Conservation (phyloP, 2,113 vertebrate genomes). For the Megatriorchis doriae region DNA sequence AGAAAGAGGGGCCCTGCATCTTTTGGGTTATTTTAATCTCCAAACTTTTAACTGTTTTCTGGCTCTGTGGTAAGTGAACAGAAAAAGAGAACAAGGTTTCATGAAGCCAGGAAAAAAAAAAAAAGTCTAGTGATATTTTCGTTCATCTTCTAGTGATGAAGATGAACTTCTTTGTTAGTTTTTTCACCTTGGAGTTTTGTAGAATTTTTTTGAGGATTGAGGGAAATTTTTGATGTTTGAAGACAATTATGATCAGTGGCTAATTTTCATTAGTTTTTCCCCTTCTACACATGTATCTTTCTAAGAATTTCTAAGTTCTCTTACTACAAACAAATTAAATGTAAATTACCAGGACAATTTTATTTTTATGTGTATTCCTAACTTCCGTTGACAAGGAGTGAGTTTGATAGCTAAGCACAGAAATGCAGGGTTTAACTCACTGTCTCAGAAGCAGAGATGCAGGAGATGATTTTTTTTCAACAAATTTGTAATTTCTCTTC, state of each 20-base stretch:
- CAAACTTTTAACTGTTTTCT: background rate
- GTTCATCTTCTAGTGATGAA: background rate
- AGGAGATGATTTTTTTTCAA: background rate
- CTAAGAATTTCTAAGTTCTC: background rate
- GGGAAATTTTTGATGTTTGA: background rate
- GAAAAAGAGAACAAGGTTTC: background rate
- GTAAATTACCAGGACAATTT: background rate
- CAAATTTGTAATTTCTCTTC: constrained; percentile 24
- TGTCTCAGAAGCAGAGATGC: background rate
- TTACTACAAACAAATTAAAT: background rate
- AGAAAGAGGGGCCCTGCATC: background rate
- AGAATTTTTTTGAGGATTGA: background rate
- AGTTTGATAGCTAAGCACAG: background rate
- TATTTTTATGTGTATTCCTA: background rate
- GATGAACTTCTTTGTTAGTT: background rate
- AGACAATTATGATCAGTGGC: background rate
- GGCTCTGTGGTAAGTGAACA: background rate
- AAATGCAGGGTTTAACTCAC: background rate
- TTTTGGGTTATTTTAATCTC: background rate
- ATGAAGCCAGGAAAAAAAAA: background rate
- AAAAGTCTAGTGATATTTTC: background rate
- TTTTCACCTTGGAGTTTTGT: background rate
- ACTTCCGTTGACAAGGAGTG: background rate
- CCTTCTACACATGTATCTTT: background rate
- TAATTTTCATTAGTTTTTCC: background rate